These are phyloP conservation scores for Enteromius radiatus DNA, from an alignment of 2,797 vertebrate species.

Conservation along the genomic window DNA sequence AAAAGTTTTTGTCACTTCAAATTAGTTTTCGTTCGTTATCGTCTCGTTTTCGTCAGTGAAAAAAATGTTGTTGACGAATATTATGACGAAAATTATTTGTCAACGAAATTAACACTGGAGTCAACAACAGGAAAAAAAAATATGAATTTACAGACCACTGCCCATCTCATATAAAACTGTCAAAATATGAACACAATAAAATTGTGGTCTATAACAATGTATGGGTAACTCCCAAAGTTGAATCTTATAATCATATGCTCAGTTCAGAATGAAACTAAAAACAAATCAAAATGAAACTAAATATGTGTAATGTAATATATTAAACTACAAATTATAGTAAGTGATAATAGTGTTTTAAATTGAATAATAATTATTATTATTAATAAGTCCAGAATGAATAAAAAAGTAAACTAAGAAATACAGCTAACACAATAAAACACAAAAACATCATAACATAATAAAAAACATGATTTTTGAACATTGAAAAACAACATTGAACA, in stretches of 20 bases:
- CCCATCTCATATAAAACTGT: neutral
- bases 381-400: neutral
- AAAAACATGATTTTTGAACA: too few species aligned
- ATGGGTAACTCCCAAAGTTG: neutral
- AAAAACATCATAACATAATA: too few species aligned
- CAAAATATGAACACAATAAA: neutral
- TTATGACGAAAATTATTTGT: too few species aligned
- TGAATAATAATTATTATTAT: neutral
- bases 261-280: neutral
- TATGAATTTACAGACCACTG: neutral
- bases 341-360: neutral
- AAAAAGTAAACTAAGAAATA: too few species aligned
- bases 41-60: too few species aligned
- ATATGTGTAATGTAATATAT: neutral
- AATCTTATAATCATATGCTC: neutral
- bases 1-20: too few species aligned
- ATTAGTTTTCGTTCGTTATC: too few species aligned
- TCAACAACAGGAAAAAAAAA: neutral
- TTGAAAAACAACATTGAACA: too few species aligned
- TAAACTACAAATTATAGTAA: too few species aligned
- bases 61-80: too few species aligned
- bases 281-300: neutral
- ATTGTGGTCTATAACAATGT: neutral
- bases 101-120: too few species aligned
- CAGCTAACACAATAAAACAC: too few species aligned